A percentile compares a stretch with the other conserved stretches of the same genome.
Conservation (phyloP, 2,113 vertebrate genomes). For the Apodemus sylvaticus region DNA sequence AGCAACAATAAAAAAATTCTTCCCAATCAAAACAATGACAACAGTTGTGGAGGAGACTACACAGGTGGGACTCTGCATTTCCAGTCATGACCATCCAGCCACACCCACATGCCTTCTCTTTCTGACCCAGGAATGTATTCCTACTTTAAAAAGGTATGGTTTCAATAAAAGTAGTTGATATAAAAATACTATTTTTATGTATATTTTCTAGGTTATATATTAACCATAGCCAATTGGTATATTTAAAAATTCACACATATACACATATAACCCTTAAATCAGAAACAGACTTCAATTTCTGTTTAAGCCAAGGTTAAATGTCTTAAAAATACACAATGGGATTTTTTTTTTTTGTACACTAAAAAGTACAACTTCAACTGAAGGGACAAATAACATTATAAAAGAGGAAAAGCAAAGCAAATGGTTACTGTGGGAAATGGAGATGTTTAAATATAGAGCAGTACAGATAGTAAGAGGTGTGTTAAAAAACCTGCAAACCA, state of each 20-base stretch:
- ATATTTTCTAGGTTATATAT: neutral
- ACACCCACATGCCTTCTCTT: neutral
- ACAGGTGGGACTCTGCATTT: rapidly evolving
- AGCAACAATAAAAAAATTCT: neutral
- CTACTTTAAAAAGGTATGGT: neutral
- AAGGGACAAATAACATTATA: neutral
- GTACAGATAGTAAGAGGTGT: neutral
- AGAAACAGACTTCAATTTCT: neutral
- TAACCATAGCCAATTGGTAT: neutral
- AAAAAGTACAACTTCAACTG: neutral
- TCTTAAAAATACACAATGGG: conserved; percentile 16
- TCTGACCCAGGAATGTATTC: neutral
- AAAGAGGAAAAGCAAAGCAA: neutral
- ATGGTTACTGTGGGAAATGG: neutral
- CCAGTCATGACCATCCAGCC: rapidly evolving
- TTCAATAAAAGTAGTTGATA: neutral
- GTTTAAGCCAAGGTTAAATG: neutral
- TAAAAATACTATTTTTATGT: neutral
- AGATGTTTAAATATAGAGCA: neutral
- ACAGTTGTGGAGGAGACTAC: rapidly evolving
- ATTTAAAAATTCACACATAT: neutral
- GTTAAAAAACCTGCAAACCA: neutral
- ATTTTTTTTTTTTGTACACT: too few relatives aligned
- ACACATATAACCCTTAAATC: neutral
- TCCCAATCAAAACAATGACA: neutral